Percentiles rank a stretch among this genome's conserved stretches.
phyloP scores from a whole-genome alignment of 2,797 vertebrate species.

The Microchirus variegatus region DNA sequence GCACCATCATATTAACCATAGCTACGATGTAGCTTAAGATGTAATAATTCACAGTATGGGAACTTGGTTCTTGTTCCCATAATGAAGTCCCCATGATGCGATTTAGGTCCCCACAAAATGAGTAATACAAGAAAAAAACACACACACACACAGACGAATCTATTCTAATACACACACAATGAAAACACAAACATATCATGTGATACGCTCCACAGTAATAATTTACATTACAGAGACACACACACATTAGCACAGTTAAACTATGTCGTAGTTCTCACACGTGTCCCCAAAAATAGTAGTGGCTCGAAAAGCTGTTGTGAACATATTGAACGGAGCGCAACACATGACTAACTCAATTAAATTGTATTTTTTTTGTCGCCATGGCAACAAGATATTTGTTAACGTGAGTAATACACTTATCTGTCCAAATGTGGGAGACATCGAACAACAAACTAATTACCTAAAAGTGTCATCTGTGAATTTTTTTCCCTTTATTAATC shows the following conservation, averaged over 20 bases:
- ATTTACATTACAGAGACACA: slow-evolving; percentile 5
- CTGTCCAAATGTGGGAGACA: slow-evolving; percentile 61
- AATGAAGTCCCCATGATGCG: no score
- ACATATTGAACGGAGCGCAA: slow-evolving; percentile 35
- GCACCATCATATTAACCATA: no score
- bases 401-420: slow-evolving; percentile 55
- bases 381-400: slow-evolving; percentile 65
- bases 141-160: slow-evolving; percentile 10
- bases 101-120: no score
- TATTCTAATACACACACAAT: slow-evolving; percentile 6
- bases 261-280: background rate
- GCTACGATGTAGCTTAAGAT: no score
- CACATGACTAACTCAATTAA: slow-evolving; percentile 56
- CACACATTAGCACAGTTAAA: slow-evolving; percentile 1
- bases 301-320: slow-evolving; percentile 38
- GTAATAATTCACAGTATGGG: no score
- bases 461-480: slow-evolving; percentile 61
- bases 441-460: slow-evolving; percentile 70
- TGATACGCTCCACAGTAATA: slow-evolving; percentile 9
- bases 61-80: no score
- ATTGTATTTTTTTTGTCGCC: slow-evolving; percentile 50
- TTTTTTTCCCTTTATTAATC: slow-evolving; percentile 20
- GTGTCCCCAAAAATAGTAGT: slow-evolving; percentile 24
- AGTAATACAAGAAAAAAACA: background rate
- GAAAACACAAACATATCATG: background rate